A percentile compares a stretch with the other conserved stretches of the same genome.
These are phyloP conservation scores for Heliconius charithonia DNA, from an alignment of 2,888 invertebrate species.

Conservation along the genomic window DNA sequence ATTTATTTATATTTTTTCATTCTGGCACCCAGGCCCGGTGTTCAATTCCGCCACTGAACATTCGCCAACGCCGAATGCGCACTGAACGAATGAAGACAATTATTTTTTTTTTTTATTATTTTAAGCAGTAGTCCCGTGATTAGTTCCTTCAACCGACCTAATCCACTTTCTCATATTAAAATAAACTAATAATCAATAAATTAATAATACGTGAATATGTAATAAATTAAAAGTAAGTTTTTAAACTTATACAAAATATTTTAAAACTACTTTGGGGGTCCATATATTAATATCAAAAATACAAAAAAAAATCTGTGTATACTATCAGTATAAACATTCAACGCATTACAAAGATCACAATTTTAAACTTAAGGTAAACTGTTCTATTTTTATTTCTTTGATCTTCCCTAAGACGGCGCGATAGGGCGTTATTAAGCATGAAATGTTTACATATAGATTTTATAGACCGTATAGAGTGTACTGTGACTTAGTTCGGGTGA, in stretches of 20 bases:
- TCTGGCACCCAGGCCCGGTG: too few species aligned
- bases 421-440: constrained; percentile 34
- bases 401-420: constrained; percentile 54
- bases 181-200: too few species aligned
- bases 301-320: background rate
- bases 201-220: too few species aligned
- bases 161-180: too few species aligned
- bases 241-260: background rate
- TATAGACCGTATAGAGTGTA: background rate
- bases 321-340: constrained; percentile 10
- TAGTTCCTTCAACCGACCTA: too few species aligned
- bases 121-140: too few species aligned
- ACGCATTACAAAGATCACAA: constrained; percentile 62
- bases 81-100: too few species aligned
- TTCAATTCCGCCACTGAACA: too few species aligned
- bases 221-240: too few species aligned
- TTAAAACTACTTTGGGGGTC: background rate
- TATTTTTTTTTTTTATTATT: too few species aligned
- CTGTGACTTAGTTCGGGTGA: background rate
- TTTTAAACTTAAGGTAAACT: constrained; percentile 60
- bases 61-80: too few species aligned
- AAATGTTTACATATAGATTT: constrained; percentile 30
- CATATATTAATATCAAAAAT: background rate
- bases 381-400: constrained; percentile 72
- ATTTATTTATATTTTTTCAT: too few species aligned